These are phyloP conservation scores for Esox lucius DNA, from an alignment of 2,797 vertebrate species.

Conservation along the genomic window DNA sequence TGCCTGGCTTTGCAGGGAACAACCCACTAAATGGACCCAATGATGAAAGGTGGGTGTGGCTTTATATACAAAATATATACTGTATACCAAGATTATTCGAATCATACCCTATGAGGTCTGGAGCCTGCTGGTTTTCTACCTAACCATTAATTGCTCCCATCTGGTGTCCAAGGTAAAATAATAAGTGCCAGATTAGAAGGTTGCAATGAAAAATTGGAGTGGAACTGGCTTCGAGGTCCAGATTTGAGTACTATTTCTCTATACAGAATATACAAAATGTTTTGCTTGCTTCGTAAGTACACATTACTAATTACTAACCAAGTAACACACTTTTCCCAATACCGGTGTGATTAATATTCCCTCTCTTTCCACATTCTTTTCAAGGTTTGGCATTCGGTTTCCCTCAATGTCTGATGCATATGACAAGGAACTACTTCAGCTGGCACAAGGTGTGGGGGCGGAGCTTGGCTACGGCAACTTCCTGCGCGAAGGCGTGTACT, in stretches of 20 bases:
- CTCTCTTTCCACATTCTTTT: not conserved
- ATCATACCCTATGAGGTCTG: no score
- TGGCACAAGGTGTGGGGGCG: slow-evolving; percentile 59
- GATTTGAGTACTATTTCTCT: not conserved
- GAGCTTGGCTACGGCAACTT: slow-evolving; percentile 75
- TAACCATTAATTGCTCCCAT: no score
- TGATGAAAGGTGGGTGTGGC: slow-evolving; percentile 75
- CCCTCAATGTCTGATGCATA: slow-evolving; percentile 91
- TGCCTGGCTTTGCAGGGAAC: slow-evolving; percentile 82
- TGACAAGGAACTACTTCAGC: slow-evolving; percentile 71
- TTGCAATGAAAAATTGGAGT: no score
- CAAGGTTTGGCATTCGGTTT: slow-evolving; percentile 86
- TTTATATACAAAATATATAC: not conserved
- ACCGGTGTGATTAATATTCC: not conserved
- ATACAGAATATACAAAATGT: not conserved
- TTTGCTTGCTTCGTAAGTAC: no score
- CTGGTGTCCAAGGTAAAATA: no score
- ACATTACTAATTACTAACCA: no score
- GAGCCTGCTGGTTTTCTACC: no score
- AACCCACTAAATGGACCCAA: slow-evolving; percentile 84
- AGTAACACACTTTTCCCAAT: not conserved
- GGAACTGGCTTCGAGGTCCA: no score
- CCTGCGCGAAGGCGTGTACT: slow-evolving; percentile 83
- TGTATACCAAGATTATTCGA: no score
- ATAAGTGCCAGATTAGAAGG: no score